These are phyloP conservation scores for Coenobita brevimanus DNA, from an alignment of 1,140 invertebrate species.

Conservation along the genomic window DNA sequence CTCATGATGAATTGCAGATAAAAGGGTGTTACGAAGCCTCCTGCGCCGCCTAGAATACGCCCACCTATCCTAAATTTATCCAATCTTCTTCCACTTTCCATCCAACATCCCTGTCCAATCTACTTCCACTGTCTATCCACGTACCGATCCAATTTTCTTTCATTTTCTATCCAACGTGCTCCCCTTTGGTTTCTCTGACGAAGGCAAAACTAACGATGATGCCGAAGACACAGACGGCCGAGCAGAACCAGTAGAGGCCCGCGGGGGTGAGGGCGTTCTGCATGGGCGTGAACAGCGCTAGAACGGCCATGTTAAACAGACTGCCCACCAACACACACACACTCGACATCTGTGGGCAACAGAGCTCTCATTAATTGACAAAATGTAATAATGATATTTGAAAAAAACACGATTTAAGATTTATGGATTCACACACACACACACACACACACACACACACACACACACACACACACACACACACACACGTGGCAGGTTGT, in stretches of 20 bases:
- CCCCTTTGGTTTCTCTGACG: constrained; percentile 23
- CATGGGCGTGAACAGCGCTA: constrained; percentile 5
- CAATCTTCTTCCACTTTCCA: no score
- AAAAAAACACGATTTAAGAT: neutral
- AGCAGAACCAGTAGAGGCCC: constrained; percentile 19
- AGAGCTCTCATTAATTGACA: no score
- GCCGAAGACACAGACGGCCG: neutral
- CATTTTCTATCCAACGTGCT: constrained; percentile 16
- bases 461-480: constrained; percentile 20
- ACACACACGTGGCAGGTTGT: neutral
- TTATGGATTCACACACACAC: neutral
- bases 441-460: constrained; percentile 1
- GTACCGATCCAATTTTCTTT: no score
- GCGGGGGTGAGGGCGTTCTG: constrained; percentile 21
- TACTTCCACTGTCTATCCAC: no score
- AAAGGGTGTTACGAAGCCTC: no score
- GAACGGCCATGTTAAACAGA: neutral
- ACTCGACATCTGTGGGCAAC: no score
- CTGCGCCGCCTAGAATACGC: no score
- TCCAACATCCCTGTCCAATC: no score
- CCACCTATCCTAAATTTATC: no score
- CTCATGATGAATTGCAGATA: no score
- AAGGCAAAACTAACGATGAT: constrained; percentile 12
- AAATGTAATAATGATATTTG: no score
- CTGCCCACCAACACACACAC: neutral